These are phyloP conservation scores for Cotesia typhae DNA, from an alignment of 1,140 invertebrate species.

Conservation along the genomic window DNA sequence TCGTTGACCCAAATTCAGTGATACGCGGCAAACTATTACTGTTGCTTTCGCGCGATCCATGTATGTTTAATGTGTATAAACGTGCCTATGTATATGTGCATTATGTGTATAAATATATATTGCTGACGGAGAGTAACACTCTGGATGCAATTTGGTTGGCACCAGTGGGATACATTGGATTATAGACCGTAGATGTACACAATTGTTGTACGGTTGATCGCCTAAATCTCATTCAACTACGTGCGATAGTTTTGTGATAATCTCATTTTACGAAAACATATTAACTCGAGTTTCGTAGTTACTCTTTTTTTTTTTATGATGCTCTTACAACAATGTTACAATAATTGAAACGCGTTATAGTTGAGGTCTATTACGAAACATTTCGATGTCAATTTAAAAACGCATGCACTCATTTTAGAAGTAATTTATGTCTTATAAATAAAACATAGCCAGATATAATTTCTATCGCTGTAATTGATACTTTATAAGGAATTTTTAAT, in stretches of 20 bases:
- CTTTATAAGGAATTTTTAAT: too few species aligned
- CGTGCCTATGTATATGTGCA: not conserved
- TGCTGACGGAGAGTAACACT: slow-evolving; percentile 8
- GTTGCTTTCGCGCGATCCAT: slow-evolving; percentile 5
- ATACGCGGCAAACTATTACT: not conserved
- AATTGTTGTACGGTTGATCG: slow-evolving; percentile 30
- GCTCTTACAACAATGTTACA: too few species aligned
- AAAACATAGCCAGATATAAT: too few species aligned
- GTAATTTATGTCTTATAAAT: too few species aligned
- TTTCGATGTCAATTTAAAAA: too few species aligned
- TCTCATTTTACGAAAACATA: slow-evolving; percentile 16
- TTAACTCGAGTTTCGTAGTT: slow-evolving; percentile 48
- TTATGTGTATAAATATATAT: not conserved
- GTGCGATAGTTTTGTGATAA: slow-evolving; percentile 23
- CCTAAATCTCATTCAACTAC: slow-evolving; percentile 28
- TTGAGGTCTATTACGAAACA: too few species aligned
- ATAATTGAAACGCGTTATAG: too few species aligned
- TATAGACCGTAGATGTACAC: slow-evolving; percentile 24
- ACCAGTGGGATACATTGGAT: slow-evolving; percentile 22
- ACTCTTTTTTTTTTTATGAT: slow-evolving; percentile 19
- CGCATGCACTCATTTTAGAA: too few species aligned
- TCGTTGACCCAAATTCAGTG: slow-evolving; percentile 12
- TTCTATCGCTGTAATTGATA: too few species aligned
- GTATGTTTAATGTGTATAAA: not conserved
- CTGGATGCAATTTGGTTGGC: slow-evolving; percentile 16